These are phyloP conservation scores for Diorhabda carinulata DNA, from an alignment of 1,140 invertebrate genomes.

Conservation along the genomic window DNA sequence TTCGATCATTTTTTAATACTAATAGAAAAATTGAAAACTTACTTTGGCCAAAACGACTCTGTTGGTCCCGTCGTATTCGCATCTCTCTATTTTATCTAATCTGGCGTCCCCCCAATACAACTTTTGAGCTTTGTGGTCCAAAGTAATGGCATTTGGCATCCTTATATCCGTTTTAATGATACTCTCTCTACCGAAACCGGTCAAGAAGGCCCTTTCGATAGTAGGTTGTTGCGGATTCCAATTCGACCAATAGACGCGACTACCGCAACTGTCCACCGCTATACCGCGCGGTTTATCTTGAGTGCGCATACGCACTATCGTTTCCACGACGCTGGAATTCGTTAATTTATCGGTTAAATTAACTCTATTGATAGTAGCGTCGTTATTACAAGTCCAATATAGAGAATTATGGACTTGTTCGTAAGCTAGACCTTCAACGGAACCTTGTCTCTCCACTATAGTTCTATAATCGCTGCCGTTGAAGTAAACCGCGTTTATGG, in stretches of 20 bases:
- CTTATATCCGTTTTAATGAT: slow-evolving; percentile 73
- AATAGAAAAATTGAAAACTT: background rate
- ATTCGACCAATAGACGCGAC: slow-evolving; percentile 76
- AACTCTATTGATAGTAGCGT: slow-evolving; percentile 68
- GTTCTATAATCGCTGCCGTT: slow-evolving; percentile 70
- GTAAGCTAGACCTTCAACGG: slow-evolving; percentile 80
- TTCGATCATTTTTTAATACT: background rate
- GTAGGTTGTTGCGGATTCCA: slow-evolving; percentile 71
- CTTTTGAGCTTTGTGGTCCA: slow-evolving; percentile 69
- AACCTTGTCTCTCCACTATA: slow-evolving; percentile 68
- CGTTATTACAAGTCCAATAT: slow-evolving; percentile 84
- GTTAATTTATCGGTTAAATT: slow-evolving; percentile 48
- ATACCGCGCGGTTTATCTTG: slow-evolving; percentile 81
- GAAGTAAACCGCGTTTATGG: slow-evolving; percentile 79
- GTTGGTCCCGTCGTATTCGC: slow-evolving; percentile 70
- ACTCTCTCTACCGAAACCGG: slow-evolving; percentile 58
- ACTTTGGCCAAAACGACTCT: slow-evolving; percentile 59
- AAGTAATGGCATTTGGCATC: slow-evolving; percentile 77
- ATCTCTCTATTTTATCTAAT: slow-evolving; percentile 69
- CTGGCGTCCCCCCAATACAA: slow-evolving; percentile 80
- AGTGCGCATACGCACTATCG: slow-evolving; percentile 61
- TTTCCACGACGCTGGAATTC: slow-evolving; percentile 52
- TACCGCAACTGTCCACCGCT: slow-evolving; percentile 72
- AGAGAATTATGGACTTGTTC: slow-evolving; percentile 62
- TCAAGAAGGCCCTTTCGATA: slow-evolving; percentile 68